A percentile compares a stretch with the other conserved stretches of the same genome.
These are phyloP conservation scores for Spinus olivaceus DNA, from an alignment of 2,797 vertebrate genomes.

Conservation along the genomic window DNA sequence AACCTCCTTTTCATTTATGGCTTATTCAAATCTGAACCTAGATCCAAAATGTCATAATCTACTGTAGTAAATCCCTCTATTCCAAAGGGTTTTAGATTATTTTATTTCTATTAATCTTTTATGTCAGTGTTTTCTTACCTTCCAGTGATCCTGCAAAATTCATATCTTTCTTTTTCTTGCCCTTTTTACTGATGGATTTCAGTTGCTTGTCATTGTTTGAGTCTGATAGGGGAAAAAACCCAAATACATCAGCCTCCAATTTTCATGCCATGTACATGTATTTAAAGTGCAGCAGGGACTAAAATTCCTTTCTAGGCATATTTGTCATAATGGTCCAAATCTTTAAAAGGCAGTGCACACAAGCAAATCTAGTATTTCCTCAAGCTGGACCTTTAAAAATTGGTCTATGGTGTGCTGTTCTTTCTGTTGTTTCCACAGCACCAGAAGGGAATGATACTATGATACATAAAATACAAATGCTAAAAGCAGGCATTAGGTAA, in stretches of 20 bases:
- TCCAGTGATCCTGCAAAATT: constrained; percentile 71
- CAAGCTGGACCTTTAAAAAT: not conserved
- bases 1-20: not conserved
- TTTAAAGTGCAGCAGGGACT: not conserved
- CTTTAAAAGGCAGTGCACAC: not conserved
- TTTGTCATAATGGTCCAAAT: not conserved
- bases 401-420: not conserved
- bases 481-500: not conserved
- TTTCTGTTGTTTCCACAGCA: not conserved
- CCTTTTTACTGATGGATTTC: constrained; percentile 65
- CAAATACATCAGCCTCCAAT: not conserved
- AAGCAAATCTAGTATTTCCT: not conserved
- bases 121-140: constrained; percentile 66
- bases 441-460: not conserved
- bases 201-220: not conserved
- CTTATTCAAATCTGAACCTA: not conserved
- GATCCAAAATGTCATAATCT: not conserved
- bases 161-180: constrained; percentile 77
- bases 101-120: not conserved
- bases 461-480: not conserved
- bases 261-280: not conserved
- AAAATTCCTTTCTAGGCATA: not conserved
- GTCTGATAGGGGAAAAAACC: constrained; percentile 14
- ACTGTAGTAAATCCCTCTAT: not conserved
- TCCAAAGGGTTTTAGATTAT: not conserved